Evolutionary conservation across 92 coral and sea anemone genomes (phyloP).

Genomic region (Virgularia gustaviana): DNA sequence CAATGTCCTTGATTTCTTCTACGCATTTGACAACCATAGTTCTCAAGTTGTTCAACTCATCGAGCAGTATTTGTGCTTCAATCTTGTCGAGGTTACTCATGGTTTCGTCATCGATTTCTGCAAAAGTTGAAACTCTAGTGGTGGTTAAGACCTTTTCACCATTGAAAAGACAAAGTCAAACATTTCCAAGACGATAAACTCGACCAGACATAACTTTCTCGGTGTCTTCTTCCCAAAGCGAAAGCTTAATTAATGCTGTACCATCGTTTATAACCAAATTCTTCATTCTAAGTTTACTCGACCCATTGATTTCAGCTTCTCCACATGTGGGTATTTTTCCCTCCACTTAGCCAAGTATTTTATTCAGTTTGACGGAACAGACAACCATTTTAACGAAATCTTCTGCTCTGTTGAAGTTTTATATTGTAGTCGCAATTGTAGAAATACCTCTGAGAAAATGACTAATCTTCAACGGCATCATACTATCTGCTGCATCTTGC

Average conservation of each 20-base stretch:
- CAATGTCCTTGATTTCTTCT: background rate
- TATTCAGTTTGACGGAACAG: background rate
- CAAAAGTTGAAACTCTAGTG: background rate
- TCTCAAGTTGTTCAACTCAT: background rate
- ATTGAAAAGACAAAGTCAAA: background rate
- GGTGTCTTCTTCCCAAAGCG: background rate
- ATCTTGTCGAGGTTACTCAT: background rate
- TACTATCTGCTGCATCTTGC: background rate
- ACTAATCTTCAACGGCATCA: background rate
- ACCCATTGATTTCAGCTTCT: background rate
- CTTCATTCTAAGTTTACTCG: background rate
- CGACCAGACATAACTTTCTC: background rate
- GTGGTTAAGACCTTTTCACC: background rate
- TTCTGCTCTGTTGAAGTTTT: background rate
- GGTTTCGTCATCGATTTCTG: background rate
- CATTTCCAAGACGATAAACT: background rate
- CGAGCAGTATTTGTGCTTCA: background rate
- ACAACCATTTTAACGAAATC: background rate
- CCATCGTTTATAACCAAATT: background rate
- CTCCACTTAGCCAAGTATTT: background rate
- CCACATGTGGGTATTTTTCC: background rate
- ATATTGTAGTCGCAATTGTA: background rate
- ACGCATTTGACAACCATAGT: background rate
- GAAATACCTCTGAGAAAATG: too few relatives aligned
- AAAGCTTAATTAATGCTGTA: background rate